These are phyloP conservation scores for Malacoraja senta DNA, from an alignment of 2,797 vertebrate species.

Conservation along the genomic window DNA sequence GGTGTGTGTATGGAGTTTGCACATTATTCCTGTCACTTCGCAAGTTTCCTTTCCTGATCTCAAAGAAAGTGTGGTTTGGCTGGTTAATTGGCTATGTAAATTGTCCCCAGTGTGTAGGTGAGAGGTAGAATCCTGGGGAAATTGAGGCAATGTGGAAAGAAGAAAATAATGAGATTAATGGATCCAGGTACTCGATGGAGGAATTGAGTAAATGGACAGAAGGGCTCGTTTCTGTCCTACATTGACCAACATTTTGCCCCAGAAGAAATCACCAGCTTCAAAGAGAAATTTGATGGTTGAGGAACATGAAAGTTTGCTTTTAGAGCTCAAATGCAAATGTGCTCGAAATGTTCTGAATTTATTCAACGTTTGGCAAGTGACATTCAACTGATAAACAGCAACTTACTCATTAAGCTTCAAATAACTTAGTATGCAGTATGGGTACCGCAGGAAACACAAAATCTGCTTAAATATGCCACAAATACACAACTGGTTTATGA, in stretches of 20 bases:
- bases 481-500: neutral
- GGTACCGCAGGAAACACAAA: neutral
- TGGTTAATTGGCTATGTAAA: too few relatives aligned
- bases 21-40: too few relatives aligned
- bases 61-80: too few relatives aligned
- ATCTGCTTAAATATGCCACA: constrained; percentile 30
- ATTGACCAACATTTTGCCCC: neutral
- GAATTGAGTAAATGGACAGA: neutral
- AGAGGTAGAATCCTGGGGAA: too few relatives aligned
- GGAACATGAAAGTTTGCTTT: neutral
- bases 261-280: neutral
- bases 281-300: too few relatives aligned
- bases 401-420: constrained; percentile 14
- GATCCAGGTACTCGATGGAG: neutral
- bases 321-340: neutral
- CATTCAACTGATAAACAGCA: neutral
- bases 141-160: too few relatives aligned
- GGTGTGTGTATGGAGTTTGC: too few relatives aligned
- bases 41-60: too few relatives aligned
- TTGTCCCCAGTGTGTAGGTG: too few relatives aligned
- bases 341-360: neutral
- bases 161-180: neutral
- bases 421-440: neutral
- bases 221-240: neutral
- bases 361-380: too few relatives aligned